Conservation (phyloP, 2,113 vertebrate species). For the Picathartes gymnocephalus region DNA sequence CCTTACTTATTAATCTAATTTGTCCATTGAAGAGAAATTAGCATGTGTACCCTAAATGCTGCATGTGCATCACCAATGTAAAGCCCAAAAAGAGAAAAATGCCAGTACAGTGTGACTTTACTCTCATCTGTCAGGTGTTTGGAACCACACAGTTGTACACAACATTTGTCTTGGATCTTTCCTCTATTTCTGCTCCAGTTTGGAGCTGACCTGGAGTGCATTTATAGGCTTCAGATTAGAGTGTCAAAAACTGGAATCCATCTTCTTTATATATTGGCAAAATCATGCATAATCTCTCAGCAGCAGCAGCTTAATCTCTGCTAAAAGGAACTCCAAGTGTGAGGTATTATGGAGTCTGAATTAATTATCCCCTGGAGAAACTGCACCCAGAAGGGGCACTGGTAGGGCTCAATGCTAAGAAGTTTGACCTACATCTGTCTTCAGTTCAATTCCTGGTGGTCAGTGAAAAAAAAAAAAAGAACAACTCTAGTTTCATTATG, state of each 20-base stretch:
- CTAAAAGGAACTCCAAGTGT: neutral
- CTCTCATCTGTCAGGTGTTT: neutral
- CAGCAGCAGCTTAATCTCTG: neutral
- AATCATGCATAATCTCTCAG: neutral
- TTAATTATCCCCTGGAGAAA: neutral
- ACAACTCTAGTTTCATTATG: neutral
- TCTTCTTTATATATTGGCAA: neutral
- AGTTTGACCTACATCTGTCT: neutral
- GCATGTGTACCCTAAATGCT: neutral
- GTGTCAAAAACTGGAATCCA: neutral
- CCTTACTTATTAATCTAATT: neutral
- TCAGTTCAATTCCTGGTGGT: neutral
- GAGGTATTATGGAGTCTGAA: neutral
- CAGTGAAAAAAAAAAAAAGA: neutral
- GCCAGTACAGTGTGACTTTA: neutral
- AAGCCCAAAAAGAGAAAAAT: neutral
- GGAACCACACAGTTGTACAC: neutral
- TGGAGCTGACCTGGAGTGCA: neutral
- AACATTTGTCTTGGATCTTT: neutral
- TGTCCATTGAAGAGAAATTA: neutral
- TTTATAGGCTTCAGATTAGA: neutral
- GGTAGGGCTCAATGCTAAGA: neutral
- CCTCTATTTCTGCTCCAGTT: neutral
- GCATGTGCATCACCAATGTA: neutral
- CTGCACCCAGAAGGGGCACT: neutral